Percentiles rank a stretch among this genome's conserved stretches.
Conservation (phyloP, 2,888 invertebrate genomes). For the Chromoteleia sp. region DNA sequence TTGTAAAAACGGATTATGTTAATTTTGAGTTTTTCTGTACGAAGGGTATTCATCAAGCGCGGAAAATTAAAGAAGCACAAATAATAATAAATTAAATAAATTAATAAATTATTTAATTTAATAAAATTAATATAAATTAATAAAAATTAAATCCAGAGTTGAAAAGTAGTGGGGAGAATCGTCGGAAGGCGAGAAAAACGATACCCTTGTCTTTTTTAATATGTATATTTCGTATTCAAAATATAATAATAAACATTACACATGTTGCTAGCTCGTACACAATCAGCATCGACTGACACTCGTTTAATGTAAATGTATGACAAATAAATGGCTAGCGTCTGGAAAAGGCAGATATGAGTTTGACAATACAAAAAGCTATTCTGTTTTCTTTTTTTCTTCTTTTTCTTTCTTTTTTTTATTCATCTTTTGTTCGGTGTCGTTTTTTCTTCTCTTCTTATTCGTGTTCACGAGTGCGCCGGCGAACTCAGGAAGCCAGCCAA, state of each 20-base stretch:
- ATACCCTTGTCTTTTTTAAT: constrained; percentile 79
- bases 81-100: too few species aligned
- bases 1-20: too few species aligned
- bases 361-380: constrained; percentile 78
- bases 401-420: constrained; percentile 18
- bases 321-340: constrained; percentile 79
- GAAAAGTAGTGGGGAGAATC: too few species aligned
- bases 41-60: too few species aligned
- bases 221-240: constrained; percentile 84
- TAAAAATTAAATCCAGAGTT: too few species aligned
- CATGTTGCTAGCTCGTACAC: constrained; percentile 82
- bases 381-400: constrained; percentile 13
- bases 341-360: constrained; percentile 80
- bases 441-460: constrained; percentile 12
- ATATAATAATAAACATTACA: constrained; percentile 84
- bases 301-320: constrained; percentile 79
- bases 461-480: constrained; percentile 60
- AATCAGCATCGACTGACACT: constrained; percentile 79
- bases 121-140: too few species aligned
- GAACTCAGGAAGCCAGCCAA: constrained; percentile 72
- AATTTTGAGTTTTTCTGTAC: too few species aligned
- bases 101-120: too few species aligned
- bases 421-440: constrained; percentile 23
- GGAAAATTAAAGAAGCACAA: too few species aligned
- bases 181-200: too few species aligned